phyloP scores from a whole-genome alignment of 2,888 invertebrate genomes.

The Phasia obesa region DNA sequence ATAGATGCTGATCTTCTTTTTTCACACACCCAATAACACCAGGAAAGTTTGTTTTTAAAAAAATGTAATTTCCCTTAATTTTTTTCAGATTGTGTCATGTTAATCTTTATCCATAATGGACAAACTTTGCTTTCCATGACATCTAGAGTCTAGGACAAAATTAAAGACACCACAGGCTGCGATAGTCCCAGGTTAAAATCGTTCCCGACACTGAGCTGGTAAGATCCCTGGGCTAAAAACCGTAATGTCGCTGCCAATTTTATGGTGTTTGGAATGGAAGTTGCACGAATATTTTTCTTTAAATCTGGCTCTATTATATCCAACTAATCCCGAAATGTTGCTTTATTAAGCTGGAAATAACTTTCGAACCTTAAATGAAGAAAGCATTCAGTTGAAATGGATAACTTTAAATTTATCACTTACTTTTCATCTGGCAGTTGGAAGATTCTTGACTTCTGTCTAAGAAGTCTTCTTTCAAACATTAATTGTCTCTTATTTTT shows the following conservation, averaged over 20 bases:
- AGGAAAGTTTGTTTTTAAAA: slow-evolving; percentile 9
- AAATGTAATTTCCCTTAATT: slow-evolving; percentile 13
- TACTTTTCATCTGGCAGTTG: slow-evolving; percentile 6
- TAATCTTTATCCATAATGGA: slow-evolving; percentile 12
- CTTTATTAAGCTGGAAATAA: no score
- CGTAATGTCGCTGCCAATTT: no score
- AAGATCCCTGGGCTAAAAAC: no score
- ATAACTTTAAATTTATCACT: no score
- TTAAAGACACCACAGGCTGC: slow-evolving; percentile 7
- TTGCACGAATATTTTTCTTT: neutral
- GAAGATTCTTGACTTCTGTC: neutral
- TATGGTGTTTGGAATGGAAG: no score
- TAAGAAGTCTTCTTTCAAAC: neutral
- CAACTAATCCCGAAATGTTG: neutral
- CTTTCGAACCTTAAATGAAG: no score
- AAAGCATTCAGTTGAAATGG: no score
- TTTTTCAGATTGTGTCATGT: no score
- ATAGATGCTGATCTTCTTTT: slow-evolving; percentile 20
- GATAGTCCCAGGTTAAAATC: neutral
- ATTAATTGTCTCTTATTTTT: no score
- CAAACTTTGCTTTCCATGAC: slow-evolving; percentile 12
- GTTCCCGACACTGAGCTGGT: no score
- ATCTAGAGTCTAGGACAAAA: slow-evolving; percentile 16
- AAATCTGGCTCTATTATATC: neutral
- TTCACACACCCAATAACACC: slow-evolving; percentile 18